phyloP scores from a whole-genome alignment of 2,113 vertebrate species.

The Barnardius zonarius region DNA sequence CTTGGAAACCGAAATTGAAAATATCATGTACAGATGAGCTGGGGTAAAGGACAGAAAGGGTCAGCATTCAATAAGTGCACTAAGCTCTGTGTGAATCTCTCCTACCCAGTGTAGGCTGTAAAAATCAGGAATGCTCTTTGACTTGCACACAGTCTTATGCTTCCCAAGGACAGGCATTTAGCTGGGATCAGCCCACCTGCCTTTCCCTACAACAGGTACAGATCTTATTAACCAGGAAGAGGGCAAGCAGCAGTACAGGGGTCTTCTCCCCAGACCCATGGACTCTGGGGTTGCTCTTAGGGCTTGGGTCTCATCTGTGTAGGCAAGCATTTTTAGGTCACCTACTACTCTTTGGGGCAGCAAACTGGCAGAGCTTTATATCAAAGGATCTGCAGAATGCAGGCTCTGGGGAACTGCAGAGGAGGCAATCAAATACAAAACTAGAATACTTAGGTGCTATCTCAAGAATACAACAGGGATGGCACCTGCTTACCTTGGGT shows the following conservation, averaged over 20 bases:
- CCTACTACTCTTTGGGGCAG: neutral
- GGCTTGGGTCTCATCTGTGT: neutral
- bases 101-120: neutral
- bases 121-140: neutral
- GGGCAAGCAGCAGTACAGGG: neutral
- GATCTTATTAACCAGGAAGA: neutral
- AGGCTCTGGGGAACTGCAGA: neutral
- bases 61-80: fast-evolving
- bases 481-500: neutral
- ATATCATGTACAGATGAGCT: neutral
- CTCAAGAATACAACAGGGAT: neutral
- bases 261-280: neutral
- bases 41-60: neutral
- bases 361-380: neutral
- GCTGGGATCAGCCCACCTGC: too few species aligned
- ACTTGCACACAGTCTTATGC: neutral
- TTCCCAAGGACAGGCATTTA: neutral
- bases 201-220: neutral
- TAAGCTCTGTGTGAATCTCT: neutral
- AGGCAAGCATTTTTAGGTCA: neutral
- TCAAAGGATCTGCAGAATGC: neutral
- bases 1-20: neutral
- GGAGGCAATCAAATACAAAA: neutral
- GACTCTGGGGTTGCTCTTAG: neutral
- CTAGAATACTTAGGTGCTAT: neutral